A percentile compares a stretch with the other conserved stretches of the same genome.
Conservation (phyloP, 2,797 vertebrate species). For the Champsocephalus esox region DNA sequence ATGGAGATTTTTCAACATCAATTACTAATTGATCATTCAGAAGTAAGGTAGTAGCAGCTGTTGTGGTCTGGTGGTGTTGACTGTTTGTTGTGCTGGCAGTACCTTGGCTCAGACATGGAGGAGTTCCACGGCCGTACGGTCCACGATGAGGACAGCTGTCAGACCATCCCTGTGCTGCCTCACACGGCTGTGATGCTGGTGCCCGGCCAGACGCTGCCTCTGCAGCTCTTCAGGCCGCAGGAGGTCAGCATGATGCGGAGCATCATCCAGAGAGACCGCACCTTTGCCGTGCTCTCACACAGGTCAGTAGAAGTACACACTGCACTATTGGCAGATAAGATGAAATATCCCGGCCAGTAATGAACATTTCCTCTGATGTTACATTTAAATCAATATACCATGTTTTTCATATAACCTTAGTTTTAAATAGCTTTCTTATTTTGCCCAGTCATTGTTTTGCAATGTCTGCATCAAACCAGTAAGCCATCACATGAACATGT, state of each 20-base stretch:
- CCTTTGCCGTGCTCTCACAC: conserved; percentile 97
- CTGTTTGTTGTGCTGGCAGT: conserved; percentile 80
- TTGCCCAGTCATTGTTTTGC: too few species aligned
- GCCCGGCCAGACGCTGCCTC: conserved; percentile 95
- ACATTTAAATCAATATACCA: too few species aligned
- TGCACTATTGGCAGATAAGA: too few species aligned
- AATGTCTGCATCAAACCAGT: too few species aligned
- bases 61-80: conserved; percentile 17
- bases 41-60: not conserved
- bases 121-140: conserved; percentile 97
- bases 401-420: too few species aligned
- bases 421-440: too few species aligned
- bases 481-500: too few species aligned
- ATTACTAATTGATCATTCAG: too few species aligned
- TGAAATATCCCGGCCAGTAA: too few species aligned
- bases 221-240: conserved; percentile 95
- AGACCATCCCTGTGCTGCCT: conserved; percentile 93
- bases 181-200: conserved; percentile 93
- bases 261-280: conserved; percentile 94
- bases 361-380: too few species aligned
- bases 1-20: too few species aligned
- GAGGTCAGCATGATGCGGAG: conserved; percentile 99
- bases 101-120: conserved; percentile 97
- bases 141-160: conserved; percentile 97
- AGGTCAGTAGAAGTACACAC: conserved; percentile 80